These are phyloP conservation scores for Caenorhabditis zanzibari DNA, from an alignment of 2,888 invertebrate genomes.

Conservation along the genomic window DNA sequence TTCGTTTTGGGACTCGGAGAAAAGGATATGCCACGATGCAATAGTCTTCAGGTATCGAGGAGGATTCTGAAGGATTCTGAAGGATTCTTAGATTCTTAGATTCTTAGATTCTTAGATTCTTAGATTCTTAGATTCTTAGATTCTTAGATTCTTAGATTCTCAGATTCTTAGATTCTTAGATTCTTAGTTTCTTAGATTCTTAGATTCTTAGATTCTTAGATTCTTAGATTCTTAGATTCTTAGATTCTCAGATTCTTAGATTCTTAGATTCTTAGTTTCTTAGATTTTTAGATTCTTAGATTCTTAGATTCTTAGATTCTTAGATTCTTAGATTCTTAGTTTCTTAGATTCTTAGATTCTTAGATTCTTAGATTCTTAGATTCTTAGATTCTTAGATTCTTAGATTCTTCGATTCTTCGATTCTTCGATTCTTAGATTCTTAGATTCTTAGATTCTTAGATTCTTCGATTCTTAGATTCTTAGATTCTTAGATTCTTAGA, in stretches of 20 bases:
- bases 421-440: too few species aligned
- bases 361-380: not conserved
- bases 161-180: not conserved
- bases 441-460: not conserved
- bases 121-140: not conserved
- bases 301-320: not conserved
- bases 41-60: constrained; percentile 7
- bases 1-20: constrained; percentile 43
- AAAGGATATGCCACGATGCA: constrained; percentile 27
- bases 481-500: not conserved
- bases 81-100: too few species aligned
- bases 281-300: not conserved
- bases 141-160: not conserved
- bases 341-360: not conserved
- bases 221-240: not conserved
- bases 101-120: not conserved
- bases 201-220: not conserved
- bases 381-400: not conserved
- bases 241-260: not conserved
- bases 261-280: not conserved
- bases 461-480: not conserved
- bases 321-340: too few species aligned
- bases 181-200: not conserved
- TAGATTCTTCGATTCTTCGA: not conserved
- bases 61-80: too few species aligned